phyloP scores from a whole-genome alignment of 92 coral and sea anemone genomes.

The Epizoanthus ramosus region DNA sequence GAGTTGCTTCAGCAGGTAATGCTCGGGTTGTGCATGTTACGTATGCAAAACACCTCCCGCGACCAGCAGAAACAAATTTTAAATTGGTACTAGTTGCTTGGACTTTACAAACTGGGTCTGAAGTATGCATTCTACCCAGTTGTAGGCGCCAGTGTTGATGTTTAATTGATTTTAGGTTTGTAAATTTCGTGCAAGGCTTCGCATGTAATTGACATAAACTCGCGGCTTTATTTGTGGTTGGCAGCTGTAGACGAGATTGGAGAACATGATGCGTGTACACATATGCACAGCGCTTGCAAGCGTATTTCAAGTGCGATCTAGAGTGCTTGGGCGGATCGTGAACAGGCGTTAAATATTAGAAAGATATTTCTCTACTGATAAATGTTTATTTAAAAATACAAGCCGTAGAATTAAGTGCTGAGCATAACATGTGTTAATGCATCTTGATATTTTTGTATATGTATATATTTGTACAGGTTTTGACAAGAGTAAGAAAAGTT shows the following conservation, averaged over 20 bases:
- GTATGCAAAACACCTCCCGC: slow-evolving; percentile 32
- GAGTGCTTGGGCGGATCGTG: background rate
- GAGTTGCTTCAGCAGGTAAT: slow-evolving; percentile 36
- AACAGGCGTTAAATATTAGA: slow-evolving; percentile 29
- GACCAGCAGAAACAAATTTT: slow-evolving; percentile 19
- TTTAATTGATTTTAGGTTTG: background rate
- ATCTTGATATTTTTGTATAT: background rate
- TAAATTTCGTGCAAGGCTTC: background rate
- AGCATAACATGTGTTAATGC: background rate
- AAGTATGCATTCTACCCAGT: background rate
- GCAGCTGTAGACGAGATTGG: slow-evolving; percentile 42
- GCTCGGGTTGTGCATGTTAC: slow-evolving; percentile 39
- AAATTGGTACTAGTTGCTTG: slow-evolving; percentile 2
- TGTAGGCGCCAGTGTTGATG: background rate
- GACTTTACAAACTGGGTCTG: background rate
- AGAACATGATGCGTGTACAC: slow-evolving; percentile 1
- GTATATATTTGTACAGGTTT: slow-evolving; percentile 14
- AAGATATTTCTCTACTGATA: background rate
- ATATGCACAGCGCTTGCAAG: slow-evolving; percentile 7
- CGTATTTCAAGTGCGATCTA: background rate
- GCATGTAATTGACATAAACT: background rate
- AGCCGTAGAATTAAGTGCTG: background rate
- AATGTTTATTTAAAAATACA: too few species aligned
- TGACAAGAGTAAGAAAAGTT: slow-evolving; percentile 11
- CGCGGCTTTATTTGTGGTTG: slow-evolving; percentile 8